Percentiles rank a stretch among this genome's conserved stretches.
Evolutionary conservation across 2,797 vertebrate genomes (phyloP).

Genomic region (Enteromius unitaeniatus): DNA sequence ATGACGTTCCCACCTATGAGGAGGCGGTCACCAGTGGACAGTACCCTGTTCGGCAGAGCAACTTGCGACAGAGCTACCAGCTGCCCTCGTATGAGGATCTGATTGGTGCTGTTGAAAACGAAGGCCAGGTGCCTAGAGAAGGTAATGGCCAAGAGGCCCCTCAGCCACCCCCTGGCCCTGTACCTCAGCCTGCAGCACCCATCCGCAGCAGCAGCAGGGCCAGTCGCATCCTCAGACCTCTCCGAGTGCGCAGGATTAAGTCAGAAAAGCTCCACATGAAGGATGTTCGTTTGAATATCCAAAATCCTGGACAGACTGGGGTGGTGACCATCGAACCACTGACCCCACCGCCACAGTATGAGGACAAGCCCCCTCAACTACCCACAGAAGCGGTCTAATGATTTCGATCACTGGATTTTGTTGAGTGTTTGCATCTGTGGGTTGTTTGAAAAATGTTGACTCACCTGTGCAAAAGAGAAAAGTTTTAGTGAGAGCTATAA

Average conservation of each 20-base stretch:
- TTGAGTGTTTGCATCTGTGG: conserved; percentile 17
- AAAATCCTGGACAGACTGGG: conserved; percentile 70
- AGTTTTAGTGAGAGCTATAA: neutral
- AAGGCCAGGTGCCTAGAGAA: conserved; percentile 62
- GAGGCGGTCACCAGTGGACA: conserved; percentile 85
- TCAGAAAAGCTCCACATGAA: conserved; percentile 95
- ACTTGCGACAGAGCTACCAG: conserved; percentile 81
- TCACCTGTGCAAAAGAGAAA: neutral
- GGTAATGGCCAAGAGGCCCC: conserved; percentile 52
- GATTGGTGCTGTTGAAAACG: conserved; percentile 79
- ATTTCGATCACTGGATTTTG: neutral
- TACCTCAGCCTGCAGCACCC: conserved; percentile 56
- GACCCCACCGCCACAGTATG: conserved; percentile 92
- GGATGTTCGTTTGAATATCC: conserved; percentile 88
- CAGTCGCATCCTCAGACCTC: conserved; percentile 85
- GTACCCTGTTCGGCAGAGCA: conserved; percentile 78
- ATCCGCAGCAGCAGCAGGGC: conserved; percentile 80
- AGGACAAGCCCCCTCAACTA: conserved; percentile 75
- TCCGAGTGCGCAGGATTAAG: conserved; percentile 92
- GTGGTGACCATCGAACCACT: conserved; percentile 90
- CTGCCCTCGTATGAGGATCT: conserved; percentile 96
- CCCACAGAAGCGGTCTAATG: conserved; percentile 22
- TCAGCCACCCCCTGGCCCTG: conserved; percentile 3
- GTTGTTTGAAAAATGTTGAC: conserved; percentile 11
- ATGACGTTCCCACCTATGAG: conserved; percentile 91